Evolutionary conservation across 2,888 invertebrate genomes (phyloP), one percentile per base, ranked within the genome.

Genomic region (Mimumesa dahlbomi): DNA sequence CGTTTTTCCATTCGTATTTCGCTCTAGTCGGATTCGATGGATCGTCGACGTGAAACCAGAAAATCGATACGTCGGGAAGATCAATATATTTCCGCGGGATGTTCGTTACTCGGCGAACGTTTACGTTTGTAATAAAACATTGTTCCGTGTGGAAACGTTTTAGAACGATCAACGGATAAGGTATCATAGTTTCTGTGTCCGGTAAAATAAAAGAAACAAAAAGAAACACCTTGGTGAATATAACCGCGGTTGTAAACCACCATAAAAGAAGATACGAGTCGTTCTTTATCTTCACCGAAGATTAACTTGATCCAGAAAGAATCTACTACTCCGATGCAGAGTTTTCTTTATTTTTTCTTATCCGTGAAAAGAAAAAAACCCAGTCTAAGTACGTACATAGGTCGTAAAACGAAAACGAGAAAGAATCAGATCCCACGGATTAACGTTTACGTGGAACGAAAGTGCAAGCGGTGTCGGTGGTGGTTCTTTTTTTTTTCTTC

Each of bases 1-100:
- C 22, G 52, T 50, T 58, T 65, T 57, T 31, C 16, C 19, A 16
- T n/a, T n/a, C n/a, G n/a, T n/a, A n/a, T n/a, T n/a, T n/a, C n/a
- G n/a, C n/a, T n/a, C n/a, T n/a, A n/a, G n/a, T n/a, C n/a, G n/a
- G n/a, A n/a, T n/a, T n/a, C n/a, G n/a, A n/a, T n/a, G n/a, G n/a
- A n/a, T n/a, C n/a, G n/a, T n/a, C n/a, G n/a, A n/a, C n/a, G n/a
- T n/a, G n/a, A n/a, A n/a, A n/a, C n/a, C n/a, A n/a, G n/a, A n/a
- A n/a, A n/a, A n/a, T n/a, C n/a, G n/a, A n/a, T n/a, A n/a, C n/a
- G n/a, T n/a, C n/a, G n/a, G n/a, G n/a, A n/a, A n/a, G n/a, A n/a
- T n/a, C n/a, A n/a, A n/a, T n/a, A n/a, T n/a, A n/a, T n/a, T n/a
- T n/a, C n/a, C n/a, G n/a, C n/a, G n/a, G n/a, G n/a, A n/a, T n/a